Conservation (phyloP, 2,797 vertebrate genomes). For the Ambastaia sidthimunki region DNA sequence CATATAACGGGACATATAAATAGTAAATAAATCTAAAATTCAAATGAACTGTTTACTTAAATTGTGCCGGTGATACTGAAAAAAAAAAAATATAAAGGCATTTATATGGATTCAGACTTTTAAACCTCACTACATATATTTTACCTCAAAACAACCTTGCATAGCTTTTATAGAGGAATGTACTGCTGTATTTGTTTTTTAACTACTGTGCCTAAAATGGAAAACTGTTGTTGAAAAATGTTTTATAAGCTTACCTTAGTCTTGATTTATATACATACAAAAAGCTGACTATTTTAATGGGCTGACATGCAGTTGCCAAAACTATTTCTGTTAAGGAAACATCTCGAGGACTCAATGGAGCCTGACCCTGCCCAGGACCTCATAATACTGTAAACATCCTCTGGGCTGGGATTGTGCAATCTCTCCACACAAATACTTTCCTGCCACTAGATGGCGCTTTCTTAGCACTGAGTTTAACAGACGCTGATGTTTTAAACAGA, state of each 20-base stretch:
- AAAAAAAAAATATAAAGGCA: no score
- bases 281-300: neutral
- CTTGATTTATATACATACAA: neutral
- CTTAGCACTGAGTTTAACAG: constrained; percentile 1
- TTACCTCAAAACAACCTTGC: neutral
- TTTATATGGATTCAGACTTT: neutral
- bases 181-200: neutral
- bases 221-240: no score
- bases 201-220: neutral
- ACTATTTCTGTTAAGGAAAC: constrained; percentile 43
- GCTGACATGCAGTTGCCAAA: constrained; percentile 38
- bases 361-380: constrained; percentile 43
- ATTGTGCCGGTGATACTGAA: no score
- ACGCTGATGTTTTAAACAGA: neutral
- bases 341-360: constrained; percentile 25
- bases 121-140: neutral
- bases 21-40: no score
- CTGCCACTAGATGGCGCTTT: constrained; percentile 56
- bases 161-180: neutral
- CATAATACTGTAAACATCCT: constrained; percentile 52
- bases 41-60: no score
- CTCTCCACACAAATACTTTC: constrained; percentile 5
- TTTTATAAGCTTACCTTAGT: neutral
- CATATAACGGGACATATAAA: no score
- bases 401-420: constrained; percentile 32